Percentiles rank a stretch among this genome's conserved stretches.
Conservation (phyloP, 1,140 invertebrate genomes). For the Hypsibius dujardini region DNA sequence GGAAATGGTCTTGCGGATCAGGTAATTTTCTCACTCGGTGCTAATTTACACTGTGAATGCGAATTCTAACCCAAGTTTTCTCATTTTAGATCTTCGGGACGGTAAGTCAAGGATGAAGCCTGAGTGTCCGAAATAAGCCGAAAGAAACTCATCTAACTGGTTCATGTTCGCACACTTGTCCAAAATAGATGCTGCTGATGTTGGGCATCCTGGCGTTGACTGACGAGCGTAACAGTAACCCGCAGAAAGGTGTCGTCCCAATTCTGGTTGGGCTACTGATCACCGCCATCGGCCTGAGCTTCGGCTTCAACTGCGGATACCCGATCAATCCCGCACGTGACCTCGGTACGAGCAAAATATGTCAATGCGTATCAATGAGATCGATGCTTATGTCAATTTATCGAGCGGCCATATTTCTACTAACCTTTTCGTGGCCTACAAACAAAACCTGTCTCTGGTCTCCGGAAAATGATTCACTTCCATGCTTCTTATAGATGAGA, state of each 20-base stretch:
- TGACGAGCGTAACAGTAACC: slow-evolving; percentile 38
- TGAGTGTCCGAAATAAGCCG: too few relatives aligned
- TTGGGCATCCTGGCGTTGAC: slow-evolving; percentile 39
- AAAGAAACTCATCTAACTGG: neutral
- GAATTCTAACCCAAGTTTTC: too few relatives aligned
- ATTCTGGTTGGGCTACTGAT: slow-evolving; percentile 39
- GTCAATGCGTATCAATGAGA: too few relatives aligned
- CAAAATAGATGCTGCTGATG: slow-evolving; percentile 33
- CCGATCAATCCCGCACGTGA: slow-evolving; percentile 47
- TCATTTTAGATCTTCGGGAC: slow-evolving; percentile 8
- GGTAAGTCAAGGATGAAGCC: neutral
- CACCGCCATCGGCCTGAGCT: slow-evolving; percentile 40
- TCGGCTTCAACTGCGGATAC: slow-evolving; percentile 42
- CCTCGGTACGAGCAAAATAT: slow-evolving; percentile 27
- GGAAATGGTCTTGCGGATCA: slow-evolving; percentile 37
- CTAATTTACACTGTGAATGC: too few relatives aligned
- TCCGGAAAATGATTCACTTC: too few relatives aligned
- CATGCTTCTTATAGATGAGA: too few relatives aligned
- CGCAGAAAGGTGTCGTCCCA: slow-evolving; percentile 30
- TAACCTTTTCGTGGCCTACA: too few relatives aligned
- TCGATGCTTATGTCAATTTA: too few relatives aligned
- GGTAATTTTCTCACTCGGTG: slow-evolving; percentile 27
- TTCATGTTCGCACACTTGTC: neutral
- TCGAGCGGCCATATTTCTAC: too few relatives aligned
- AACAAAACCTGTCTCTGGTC: too few relatives aligned